Base-by-base conservation (phyloP, 2,797 vertebrate genomes). In the Limnodromus scolopaceus region DNA sequence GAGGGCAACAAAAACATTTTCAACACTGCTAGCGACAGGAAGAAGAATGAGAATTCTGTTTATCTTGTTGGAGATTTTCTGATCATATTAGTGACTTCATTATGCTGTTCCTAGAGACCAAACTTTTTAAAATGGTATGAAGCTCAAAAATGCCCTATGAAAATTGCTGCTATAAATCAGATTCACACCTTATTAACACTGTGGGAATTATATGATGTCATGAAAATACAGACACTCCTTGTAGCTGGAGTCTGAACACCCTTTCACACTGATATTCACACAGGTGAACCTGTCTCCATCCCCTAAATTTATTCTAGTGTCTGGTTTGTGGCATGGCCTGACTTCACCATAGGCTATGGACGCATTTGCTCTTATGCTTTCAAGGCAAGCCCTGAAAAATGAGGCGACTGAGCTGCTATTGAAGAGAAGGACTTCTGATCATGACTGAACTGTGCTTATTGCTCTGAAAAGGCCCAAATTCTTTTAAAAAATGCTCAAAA, bases 11-110 rank as follows among this genome's bases (percentile, higher is more conserved):
- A 90, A 91, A 94, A 87, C 34, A 79, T 83, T 96, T 87, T 81
- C 92, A 86, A 18, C 86, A 86, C 84, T 92, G 84, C 84, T 32
- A 86, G 90, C 1, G 39, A 96, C 92, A 96, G 94, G 48, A 96
- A 96, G 94, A 96, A 85, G 92, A 81, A 97, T 94, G 93, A 93
- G 84, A 91, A 87, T 83, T 49, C 88, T 88, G 66, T 89, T 96
- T 91, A 96, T 92, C 92, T 92, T 78, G 86, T 94, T 93, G 94
- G 88, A 80, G 92, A 86, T 83, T 93, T 97, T 96, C 89, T 94
- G 93, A 97, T 96, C 61, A 69, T 83, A 93, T 96, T 92, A 91
- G 90, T 80, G 87, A 95, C 96, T 96, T 91, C 86, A 91, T 96
- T 95, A 95, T 55, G 64, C 86, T 69, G 34, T 19, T 97, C 51